Evolutionary conservation across 2,113 vertebrate genomes (phyloP).

Genomic region (Desmodus rotundus): DNA sequence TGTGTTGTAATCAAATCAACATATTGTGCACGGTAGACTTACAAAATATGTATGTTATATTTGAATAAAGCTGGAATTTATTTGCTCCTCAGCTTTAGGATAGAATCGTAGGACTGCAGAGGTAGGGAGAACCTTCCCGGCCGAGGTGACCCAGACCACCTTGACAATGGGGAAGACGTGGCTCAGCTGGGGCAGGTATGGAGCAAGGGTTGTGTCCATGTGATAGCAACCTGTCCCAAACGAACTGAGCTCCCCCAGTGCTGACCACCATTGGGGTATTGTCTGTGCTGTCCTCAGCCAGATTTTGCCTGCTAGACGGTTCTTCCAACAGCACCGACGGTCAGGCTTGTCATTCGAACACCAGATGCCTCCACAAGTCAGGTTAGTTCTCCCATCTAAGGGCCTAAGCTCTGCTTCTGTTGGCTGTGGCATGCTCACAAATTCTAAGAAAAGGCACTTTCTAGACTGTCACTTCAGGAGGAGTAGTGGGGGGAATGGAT

Average conservation of each 20-base stretch:
- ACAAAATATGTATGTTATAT: neutral
- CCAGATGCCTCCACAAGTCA: too few species aligned
- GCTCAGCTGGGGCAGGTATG: rapidly evolving
- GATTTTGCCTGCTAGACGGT: neutral
- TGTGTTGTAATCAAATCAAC: neutral
- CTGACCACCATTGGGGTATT: neutral
- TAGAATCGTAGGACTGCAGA: neutral
- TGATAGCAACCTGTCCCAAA: neutral
- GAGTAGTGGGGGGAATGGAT: too few species aligned
- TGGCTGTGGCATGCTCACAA: too few species aligned
- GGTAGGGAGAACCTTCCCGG: neutral
- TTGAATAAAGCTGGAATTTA: slow-evolving; percentile 6
- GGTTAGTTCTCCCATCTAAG: too few species aligned
- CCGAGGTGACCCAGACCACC: neutral
- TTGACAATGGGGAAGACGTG: neutral
- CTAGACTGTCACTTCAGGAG: too few species aligned
- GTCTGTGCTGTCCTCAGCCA: neutral
- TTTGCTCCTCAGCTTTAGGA: slow-evolving; percentile 17
- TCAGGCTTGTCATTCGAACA: neutral
- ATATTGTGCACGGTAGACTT: neutral
- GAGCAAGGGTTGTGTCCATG: neutral
- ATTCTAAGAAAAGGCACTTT: too few species aligned
- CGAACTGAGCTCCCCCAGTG: neutral
- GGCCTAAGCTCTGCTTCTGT: too few species aligned
- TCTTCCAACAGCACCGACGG: neutral